phyloP scores from a whole-genome alignment of 2,113 vertebrate genomes.

The Perccottus glenii region DNA sequence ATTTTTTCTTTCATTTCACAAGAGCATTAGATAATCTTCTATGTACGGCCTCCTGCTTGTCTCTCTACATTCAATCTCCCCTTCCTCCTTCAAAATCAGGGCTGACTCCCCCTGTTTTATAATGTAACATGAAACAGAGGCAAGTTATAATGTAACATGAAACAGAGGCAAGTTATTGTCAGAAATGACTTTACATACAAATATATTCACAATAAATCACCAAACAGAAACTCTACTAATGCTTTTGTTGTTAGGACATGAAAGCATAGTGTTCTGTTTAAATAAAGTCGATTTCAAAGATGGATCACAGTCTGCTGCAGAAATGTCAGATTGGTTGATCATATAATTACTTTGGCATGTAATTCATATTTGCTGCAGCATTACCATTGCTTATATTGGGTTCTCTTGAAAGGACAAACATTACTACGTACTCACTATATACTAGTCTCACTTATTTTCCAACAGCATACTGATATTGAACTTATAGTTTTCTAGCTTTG shows the following conservation, averaged over 20 bases:
- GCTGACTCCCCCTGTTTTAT: neutral
- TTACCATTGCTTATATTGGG: too few relatives aligned
- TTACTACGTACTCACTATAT: too few relatives aligned
- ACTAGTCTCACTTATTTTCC: too few relatives aligned
- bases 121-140: conserved; percentile 20
- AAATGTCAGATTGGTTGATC: too few relatives aligned
- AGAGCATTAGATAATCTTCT: conserved; percentile 53
- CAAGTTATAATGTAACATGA: conserved; percentile 10
- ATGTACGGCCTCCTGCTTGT: conserved; percentile 20
- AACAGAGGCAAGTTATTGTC: conserved; percentile 16
- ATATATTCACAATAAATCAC: neutral
- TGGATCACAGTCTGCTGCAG: too few relatives aligned
- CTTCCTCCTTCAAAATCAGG: conserved; percentile 15
- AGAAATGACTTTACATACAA: neutral
- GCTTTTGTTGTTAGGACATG: neutral
- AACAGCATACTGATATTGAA: too few relatives aligned
- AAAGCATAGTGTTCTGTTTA: too few relatives aligned
- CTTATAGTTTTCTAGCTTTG: too few relatives aligned
- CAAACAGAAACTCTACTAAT: neutral
- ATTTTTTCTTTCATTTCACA: conserved; percentile 49
- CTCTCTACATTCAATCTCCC: neutral
- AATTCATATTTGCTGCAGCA: too few relatives aligned
- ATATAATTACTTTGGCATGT: too few relatives aligned
- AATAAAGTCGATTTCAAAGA: too few relatives aligned
- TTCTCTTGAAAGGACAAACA: too few relatives aligned